Evolutionary conservation across 1,140 invertebrate species (phyloP).

Genomic region (Parasteatoda tepidariorum): DNA sequence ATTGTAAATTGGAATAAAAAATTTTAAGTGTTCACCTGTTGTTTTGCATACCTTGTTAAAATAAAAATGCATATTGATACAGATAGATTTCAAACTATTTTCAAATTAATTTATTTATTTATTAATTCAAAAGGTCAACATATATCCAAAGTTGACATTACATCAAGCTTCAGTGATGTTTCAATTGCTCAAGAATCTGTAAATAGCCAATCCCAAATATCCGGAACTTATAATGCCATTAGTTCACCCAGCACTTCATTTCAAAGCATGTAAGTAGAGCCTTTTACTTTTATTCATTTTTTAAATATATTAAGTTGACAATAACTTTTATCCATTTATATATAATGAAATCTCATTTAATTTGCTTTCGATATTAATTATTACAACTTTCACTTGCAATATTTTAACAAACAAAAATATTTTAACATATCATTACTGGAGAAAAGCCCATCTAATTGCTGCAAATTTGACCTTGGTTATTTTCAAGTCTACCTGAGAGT

Average conservation of each 20-base stretch:
- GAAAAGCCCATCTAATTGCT: too few species aligned
- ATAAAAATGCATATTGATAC: too few species aligned
- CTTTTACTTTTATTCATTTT: not conserved
- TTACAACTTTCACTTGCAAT: not conserved
- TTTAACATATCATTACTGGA: not conserved
- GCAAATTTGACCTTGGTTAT: too few species aligned
- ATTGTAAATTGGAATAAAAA: too few species aligned
- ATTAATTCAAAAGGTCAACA: too few species aligned
- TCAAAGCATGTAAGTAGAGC: conserved; percentile 41
- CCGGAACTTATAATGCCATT: conserved; percentile 26
- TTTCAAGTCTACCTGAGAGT: too few species aligned
- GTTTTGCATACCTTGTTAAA: too few species aligned
- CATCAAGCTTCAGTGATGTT: not conserved
- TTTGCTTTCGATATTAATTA: not conserved
- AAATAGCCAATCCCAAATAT: conserved; percentile 4
- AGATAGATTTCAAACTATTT: too few species aligned
- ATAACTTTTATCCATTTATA: not conserved
- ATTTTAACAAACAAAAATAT: not conserved
- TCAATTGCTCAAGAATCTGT: conserved; percentile 37
- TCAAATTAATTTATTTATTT: too few species aligned
- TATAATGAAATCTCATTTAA: not conserved
- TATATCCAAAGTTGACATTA: not conserved
- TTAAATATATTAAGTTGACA: not conserved
- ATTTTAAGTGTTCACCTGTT: too few species aligned
- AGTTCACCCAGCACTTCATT: conserved; percentile 42